These are phyloP conservation scores for Eurypyga helias DNA, from an alignment of 2,113 vertebrate species.

Conservation along the genomic window DNA sequence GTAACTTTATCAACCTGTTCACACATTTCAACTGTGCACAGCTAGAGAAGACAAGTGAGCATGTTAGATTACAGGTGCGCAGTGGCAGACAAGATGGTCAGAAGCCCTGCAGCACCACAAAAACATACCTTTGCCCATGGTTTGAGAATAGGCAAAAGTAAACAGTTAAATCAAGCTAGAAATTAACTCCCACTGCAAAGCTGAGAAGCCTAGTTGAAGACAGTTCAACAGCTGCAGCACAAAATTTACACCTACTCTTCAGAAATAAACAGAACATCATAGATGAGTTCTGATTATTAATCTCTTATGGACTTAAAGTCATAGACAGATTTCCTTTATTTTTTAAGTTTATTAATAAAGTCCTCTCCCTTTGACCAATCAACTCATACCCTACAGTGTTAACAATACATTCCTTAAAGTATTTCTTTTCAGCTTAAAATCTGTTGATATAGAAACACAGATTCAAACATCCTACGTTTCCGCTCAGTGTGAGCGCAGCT, in stretches of 20 bases:
- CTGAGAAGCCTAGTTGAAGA: neutral
- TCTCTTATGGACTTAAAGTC: neutral
- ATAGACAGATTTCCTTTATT: neutral
- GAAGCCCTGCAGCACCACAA: neutral
- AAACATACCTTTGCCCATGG: neutral
- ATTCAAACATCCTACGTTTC: neutral
- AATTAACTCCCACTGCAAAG: neutral
- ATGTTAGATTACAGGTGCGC: neutral
- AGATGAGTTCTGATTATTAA: neutral
- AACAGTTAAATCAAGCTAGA: neutral
- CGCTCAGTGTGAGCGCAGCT: neutral
- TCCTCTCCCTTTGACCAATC: neutral
- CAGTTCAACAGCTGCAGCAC: neutral
- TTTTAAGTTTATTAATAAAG: neutral
- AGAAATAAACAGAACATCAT: neutral
- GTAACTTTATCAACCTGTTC: neutral
- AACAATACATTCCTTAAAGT: neutral
- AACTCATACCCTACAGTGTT: neutral
- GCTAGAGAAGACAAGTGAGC: neutral
- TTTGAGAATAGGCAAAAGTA: neutral
- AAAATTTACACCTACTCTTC: neutral
- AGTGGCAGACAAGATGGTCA: neutral
- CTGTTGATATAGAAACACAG: neutral
- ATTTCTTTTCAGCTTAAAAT: too few species aligned
- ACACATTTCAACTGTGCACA: neutral